Evolutionary conservation across 2,113 vertebrate species (phyloP), one percentile per base, ranked within the genome.

Genomic region (Podarcis cretensis): DNA sequence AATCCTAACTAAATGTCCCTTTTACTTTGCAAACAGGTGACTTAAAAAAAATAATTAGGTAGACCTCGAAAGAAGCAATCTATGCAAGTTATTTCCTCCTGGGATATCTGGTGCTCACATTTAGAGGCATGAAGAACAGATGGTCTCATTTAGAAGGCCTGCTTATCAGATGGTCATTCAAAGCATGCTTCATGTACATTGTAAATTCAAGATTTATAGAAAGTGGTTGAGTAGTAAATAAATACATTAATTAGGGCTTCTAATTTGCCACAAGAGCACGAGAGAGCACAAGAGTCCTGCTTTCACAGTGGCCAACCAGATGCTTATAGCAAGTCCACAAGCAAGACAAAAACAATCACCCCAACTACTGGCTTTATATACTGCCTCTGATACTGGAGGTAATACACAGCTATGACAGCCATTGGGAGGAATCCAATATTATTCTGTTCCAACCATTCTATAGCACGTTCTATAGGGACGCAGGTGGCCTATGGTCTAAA

Each of bases 121-220:
- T 87, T 14, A 3, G 89, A 91, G 90, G 80, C 87, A n/a, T 92
- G 92, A 63, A 83, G 66, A 92, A 87, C 83, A 94, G 87, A 91
- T 92, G 85, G 89, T 84, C 89, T 85, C 12, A 8, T 87, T 94
- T 91, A 85, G 76, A 85, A 90, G 84, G 79, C 77, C 91, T 90
- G 85, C 83, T 88, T 93, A 85, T 88, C 87, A 25, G n/a, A 76
- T 86, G 74, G 80, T 90, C 84, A 91, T 89, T 94, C 93, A 87
- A 81, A 86, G 88, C 90, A 81, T 57, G 87, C 87, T 81, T 30
- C 89, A 32, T 77, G 54, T 66, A 75, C 71, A 16, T 32, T 90
- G n/a, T 88, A 89, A 93, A 90, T 85, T 75, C 43, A 84, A 88
- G 48, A 77, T 83, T 88, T 89, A 85, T 63, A 91, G 66, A 63